Evolutionary conservation across 2,888 invertebrate species (phyloP), one percentile per base, ranked within the genome.

Genomic region (Sphecodes monilicornis): DNA sequence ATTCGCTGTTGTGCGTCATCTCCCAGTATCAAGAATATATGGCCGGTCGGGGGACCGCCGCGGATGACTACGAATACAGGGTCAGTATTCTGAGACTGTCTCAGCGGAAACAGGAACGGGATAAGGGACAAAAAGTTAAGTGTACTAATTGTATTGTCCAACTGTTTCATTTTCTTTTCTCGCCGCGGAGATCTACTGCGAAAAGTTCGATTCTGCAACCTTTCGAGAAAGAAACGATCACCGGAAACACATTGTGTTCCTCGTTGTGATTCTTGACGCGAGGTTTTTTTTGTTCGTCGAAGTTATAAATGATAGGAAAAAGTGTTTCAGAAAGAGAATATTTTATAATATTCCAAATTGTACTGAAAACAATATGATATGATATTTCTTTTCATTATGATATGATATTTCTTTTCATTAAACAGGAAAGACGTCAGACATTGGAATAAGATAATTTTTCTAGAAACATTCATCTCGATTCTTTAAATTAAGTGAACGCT

Each of bases 11-110:
- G 81, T 98, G 98, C 95, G 98, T 98, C 80, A 96, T 98, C 92
- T 98, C 98, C 6, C 98, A 98, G 94, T 98, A 97, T 93, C 98
- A 98, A 95, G 98, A 98, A 92, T 97, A 97, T 92, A 95, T 96
- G 83, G 96, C 96, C 11, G 97, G 97, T 8, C 95, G 97, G 75
- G 98, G 97, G 32, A 97, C 97, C 71, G 97, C 97, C 4, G 96
- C 96, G 75, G 96, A 97, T 90, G 97, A 97, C 91, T 95, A 96
- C 93, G 96, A 96, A 93, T 94, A 95, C 90, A 94, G 95, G 95
- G 96, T 96, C 94, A 95, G 95, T 94, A 88, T 86, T 83, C 83
- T 85, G 82, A 90, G 85, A 88, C 76, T 87, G 85, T 82, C 78
- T 71, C 84, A 72, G 64, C 77, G 80, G 69, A 89, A 82, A 86